Evolutionary conservation across 2,888 invertebrate species (phyloP), one percentile per base, ranked within the genome.

Genomic region (Idaea straminata): DNA sequence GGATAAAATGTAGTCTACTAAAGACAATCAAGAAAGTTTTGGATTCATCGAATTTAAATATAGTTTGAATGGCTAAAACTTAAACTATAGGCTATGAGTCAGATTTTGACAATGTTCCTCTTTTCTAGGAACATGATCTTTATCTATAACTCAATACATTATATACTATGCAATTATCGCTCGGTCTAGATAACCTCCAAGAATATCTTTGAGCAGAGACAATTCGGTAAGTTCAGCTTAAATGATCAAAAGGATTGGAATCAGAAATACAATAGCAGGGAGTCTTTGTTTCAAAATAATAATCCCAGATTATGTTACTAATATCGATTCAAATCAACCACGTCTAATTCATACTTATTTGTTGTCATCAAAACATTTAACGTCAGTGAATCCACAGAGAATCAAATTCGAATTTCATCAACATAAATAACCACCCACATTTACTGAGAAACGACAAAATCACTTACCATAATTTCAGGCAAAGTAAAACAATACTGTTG

Each of bases 401-500:
- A 65, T 69, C 66, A 63, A 63, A 64, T 72, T 66, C 15, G 62
- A 67, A 69, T 61, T 70, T 66, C 66, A 72, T 68, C 72, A 76
- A 70, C 70, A 69, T 73, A 75, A 80, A 79, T 72, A 75, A 69
- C 72, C 74, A 71, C 76, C 76, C 74, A 73, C 74, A 66, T 71
- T 72, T 73, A 72, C 66, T 63, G 64, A 76, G 77, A 78, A 77
- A 79, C 71, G 62, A 74, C 66, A 74, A 74, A 74, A 78, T 69
- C 76, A 87, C 87, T 87, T 79, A 87, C 86, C 87, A 85, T 84
- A 79, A 79, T 78, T 80, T 76, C 72, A 68, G 73, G 74, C 67
- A 74, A 74, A 75, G 77, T 74, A 79, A 83, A 83, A 74, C 74
- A 78, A 83, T 80, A 80, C 80, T 70, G 75, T 82, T 79, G 75